Percentiles rank a stretch among this genome's conserved stretches.
These are phyloP conservation scores for Drosophila orena DNA, from an alignment of 1,140 invertebrate genomes.

Conservation along the genomic window DNA sequence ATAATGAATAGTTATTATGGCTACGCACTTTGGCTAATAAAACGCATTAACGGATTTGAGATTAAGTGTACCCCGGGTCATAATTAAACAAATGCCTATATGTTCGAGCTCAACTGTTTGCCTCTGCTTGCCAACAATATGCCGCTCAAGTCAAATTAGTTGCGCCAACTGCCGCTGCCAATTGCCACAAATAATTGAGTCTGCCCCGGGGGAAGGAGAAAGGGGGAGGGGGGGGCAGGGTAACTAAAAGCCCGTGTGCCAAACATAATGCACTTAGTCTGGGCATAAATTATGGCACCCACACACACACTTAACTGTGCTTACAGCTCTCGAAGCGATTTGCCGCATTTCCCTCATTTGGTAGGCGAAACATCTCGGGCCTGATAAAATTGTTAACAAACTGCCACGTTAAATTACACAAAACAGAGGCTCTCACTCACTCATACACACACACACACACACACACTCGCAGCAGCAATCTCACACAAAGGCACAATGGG, in stretches of 20 bases:
- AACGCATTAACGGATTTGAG: not conserved
- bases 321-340: constrained; percentile 34
- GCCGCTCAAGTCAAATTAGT: constrained; percentile 76
- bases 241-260: constrained; percentile 56
- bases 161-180: constrained; percentile 64
- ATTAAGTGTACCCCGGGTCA: not conserved
- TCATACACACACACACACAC: not conserved
- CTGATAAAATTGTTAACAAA: constrained; percentile 79
- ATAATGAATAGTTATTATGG: no score
- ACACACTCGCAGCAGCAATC: not conserved
- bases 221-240: not conserved
- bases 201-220: constrained; percentile 26
- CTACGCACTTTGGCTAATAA: no score
- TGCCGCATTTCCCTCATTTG: constrained; percentile 1
- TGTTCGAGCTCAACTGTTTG: constrained; percentile 17
- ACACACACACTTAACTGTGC: constrained; percentile 22
- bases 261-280: constrained; percentile 75
- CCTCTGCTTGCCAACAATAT: constrained; percentile 51
- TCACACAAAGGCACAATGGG: constrained; percentile 18
- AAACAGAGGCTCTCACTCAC: constrained; percentile 42
- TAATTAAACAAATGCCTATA: constrained; percentile 37
- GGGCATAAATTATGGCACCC: constrained; percentile 73
- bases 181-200: constrained; percentile 77
- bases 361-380: constrained; percentile 25
- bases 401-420: constrained; percentile 70